Evolutionary conservation across 2,888 invertebrate genomes (phyloP).

Genomic region (Cactoblastis cactorum): DNA sequence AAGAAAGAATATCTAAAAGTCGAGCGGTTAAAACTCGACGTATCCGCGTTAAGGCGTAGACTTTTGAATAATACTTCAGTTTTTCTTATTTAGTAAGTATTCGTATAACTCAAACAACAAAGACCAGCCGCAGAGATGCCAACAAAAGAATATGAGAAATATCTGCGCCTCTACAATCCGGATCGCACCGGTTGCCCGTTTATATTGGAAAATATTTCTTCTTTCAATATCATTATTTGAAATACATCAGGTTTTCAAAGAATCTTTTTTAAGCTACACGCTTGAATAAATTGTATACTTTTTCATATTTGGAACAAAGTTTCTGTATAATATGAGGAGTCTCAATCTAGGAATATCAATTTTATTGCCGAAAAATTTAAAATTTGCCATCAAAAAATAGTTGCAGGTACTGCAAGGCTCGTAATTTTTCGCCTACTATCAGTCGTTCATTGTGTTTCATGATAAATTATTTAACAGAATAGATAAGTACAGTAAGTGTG

Average conservation of each 20-base stretch:
- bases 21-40: conserved; percentile 26
- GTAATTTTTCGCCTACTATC: too few relatives aligned
- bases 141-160: conserved; percentile 76
- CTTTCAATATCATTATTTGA: conserved; percentile 26
- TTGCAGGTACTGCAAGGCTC: too few relatives aligned
- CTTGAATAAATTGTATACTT: too few relatives aligned
- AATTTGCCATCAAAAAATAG: too few relatives aligned
- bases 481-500: conserved; percentile 10
- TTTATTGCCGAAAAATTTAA: too few relatives aligned
- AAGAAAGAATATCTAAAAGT: conserved; percentile 23
- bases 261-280: too few relatives aligned
- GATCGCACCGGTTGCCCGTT: conserved; percentile 60
- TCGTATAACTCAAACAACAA: conserved; percentile 67
- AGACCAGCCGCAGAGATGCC: conserved; percentile 58
- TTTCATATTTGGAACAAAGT: too few relatives aligned
- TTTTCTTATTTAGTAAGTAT: conserved; percentile 63
- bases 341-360: too few relatives aligned
- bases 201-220: conserved; percentile 68
- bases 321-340: too few relatives aligned
- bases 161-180: conserved; percentile 61
- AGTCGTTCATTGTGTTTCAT: too few relatives aligned
- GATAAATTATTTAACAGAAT: neutral
- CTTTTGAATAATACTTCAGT: conserved; percentile 56
- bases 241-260: neutral
- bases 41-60: conserved; percentile 39